Conservation (phyloP, 2,888 invertebrate genomes). For the Entomobrya proxima region DNA sequence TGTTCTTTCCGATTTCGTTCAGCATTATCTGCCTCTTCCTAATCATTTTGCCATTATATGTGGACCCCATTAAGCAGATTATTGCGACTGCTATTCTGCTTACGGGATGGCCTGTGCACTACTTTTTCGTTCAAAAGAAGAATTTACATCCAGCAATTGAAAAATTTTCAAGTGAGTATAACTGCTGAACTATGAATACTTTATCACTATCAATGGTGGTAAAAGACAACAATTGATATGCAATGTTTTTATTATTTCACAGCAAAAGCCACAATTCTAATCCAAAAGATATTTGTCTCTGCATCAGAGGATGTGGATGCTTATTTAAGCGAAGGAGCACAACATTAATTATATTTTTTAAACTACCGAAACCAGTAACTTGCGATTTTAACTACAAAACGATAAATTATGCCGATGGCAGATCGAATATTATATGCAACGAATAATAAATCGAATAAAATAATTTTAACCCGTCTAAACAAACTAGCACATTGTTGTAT, state of each 20-base stretch:
- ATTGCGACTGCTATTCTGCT: slow-evolving; percentile 86
- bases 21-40: slow-evolving; percentile 87
- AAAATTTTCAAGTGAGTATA: slow-evolving; percentile 53
- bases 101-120: slow-evolving; percentile 90
- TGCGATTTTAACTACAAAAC: slow-evolving; percentile 16
- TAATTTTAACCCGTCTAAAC: not conserved
- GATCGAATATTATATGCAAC: not conserved
- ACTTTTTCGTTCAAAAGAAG: slow-evolving; percentile 77
- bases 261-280: slow-evolving; percentile 61
- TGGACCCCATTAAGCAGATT: slow-evolving; percentile 77
- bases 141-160: slow-evolving; percentile 42
- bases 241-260: not conserved
- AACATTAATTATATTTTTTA: not conserved
- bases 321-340: slow-evolving; percentile 1
- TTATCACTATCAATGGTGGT: too few species aligned
- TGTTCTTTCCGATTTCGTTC: slow-evolving; percentile 86
- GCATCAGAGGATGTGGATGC: slow-evolving; percentile 63
- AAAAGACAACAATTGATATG: not conserved
- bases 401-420: not conserved
- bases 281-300: slow-evolving; percentile 70
- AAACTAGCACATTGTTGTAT: not conserved
- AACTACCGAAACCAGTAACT: not conserved
- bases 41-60: slow-evolving; percentile 79
- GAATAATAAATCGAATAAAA: slow-evolving; percentile 8
- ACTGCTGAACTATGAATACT: not conserved